Evolutionary conservation across 2,113 vertebrate genomes (phyloP), one percentile per base, ranked within the genome.

Genomic region (Speoplatyrhinus poulsoni): DNA sequence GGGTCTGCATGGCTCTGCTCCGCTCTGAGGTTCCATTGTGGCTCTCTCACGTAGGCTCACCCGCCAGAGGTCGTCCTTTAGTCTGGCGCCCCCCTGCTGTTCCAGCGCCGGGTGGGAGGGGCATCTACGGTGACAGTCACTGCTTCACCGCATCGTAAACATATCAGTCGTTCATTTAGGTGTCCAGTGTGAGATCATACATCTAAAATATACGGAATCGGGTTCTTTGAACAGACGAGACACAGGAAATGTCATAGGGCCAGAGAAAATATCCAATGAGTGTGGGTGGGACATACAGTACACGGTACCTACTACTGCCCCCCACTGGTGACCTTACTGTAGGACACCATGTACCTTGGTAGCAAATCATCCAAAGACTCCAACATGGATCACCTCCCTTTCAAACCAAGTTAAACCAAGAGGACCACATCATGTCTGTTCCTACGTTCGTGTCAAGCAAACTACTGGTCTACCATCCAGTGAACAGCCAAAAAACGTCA

Each of bases 11-110:
- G 64, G 46, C 36, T 66, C 49, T 56, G 9, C 15, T 12, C n/a
- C 6, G 16, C 6, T 10, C 32, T 82, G 59, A 76, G 61, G 69
- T 74, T 53, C 77, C 66, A 73, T 88, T 88, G 82, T 88, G 82
- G 85, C 67, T 26, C 26, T 26, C 26, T 26, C 26, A 26, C 26
- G 2, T 2, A 26, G 26, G 2, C 26, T 26, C 26, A 26, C 26
- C 26, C 26, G 26, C 26, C 26, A 0, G 26, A 26, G 26, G 26
- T 26, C 2, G 26, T 26, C 26, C 26, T 26, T 26, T 26, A 26
- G 26, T 26, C 26, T 26, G 26, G 26, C 2, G 26, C 26, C 26
- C 26, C 26, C 26, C 26, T 26, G 26, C 26, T 26, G 26, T 26
- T 26, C 26, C 26, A 26, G 26, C 1, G 26, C 26, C 26, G 26